A percentile compares a stretch with the other conserved stretches of the same genome.
Conservation (phyloP, 2,888 invertebrate species). For the Drosophila infuscata region DNA sequence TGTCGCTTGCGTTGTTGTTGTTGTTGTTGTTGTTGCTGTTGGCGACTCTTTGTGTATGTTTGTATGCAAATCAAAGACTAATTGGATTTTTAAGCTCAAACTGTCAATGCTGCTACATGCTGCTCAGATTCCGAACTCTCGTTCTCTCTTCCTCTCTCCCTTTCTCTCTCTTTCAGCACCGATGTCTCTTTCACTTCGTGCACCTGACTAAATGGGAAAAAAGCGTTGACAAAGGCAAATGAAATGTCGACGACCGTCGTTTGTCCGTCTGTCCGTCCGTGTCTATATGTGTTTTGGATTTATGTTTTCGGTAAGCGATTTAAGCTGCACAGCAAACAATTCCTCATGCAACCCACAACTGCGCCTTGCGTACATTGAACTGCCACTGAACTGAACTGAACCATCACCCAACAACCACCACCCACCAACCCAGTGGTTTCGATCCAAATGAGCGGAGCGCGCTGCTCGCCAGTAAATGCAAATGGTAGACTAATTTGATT, state of each 20-base stretch:
- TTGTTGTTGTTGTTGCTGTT: constrained; percentile 19
- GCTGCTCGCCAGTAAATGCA: constrained; percentile 51
- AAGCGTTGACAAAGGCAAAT: constrained; percentile 76
- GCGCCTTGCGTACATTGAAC: constrained; percentile 66
- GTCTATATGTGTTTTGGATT: constrained; percentile 69
- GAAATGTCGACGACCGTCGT: constrained; percentile 58
- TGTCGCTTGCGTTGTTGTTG: constrained; percentile 8
- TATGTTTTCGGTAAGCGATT: constrained; percentile 78
- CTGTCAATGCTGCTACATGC: constrained; percentile 76
- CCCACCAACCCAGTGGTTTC: not conserved
- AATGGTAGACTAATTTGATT: constrained; percentile 81
- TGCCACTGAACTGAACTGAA: constrained; percentile 2
- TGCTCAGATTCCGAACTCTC: constrained; percentile 20
- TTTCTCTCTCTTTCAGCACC: constrained; percentile 8
- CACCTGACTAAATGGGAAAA: constrained; percentile 69
- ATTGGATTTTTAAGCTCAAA: constrained; percentile 83
- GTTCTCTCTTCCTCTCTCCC: not conserved
- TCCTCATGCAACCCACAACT: constrained; percentile 50
- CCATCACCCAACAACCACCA: not conserved
- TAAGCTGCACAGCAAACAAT: constrained; percentile 77
- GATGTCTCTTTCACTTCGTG: constrained; percentile 53
- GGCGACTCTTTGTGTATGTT: constrained; percentile 61
- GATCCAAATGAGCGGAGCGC: constrained; percentile 47
- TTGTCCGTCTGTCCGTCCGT: constrained; percentile 12
- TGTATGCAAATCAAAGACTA: constrained; percentile 82